These are phyloP conservation scores for Neogobius melanostomus DNA, from an alignment of 2,113 vertebrate species.

Conservation along the genomic window DNA sequence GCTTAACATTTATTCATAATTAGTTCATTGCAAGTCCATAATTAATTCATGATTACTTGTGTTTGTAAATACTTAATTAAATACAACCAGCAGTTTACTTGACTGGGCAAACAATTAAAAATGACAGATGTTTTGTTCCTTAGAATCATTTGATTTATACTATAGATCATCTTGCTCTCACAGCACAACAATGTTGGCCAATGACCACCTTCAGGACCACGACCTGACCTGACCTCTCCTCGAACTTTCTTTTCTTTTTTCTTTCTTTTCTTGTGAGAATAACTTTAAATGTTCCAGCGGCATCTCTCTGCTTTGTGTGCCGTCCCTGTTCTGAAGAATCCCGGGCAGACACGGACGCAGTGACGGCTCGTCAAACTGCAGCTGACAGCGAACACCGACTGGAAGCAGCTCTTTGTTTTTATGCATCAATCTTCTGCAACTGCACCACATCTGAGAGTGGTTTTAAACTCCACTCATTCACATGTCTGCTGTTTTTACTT, in stretches of 20 bases:
- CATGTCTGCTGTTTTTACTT: conserved; percentile 6
- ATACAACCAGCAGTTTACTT: too few species aligned
- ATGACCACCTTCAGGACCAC: neutral
- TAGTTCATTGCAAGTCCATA: too few species aligned
- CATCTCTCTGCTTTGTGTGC: conserved; percentile 21
- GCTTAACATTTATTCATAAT: too few species aligned
- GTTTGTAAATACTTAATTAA: too few species aligned
- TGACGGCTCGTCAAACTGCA: conserved; percentile 57
- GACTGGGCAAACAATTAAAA: too few species aligned
- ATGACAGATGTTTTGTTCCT: too few species aligned
- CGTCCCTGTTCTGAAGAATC: conserved; percentile 25
- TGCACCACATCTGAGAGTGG: conserved; percentile 25
- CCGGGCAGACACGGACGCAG: conserved; percentile 32
- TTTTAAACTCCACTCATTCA: conserved; percentile 5
- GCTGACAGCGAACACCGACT: conserved; percentile 53
- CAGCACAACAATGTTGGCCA: too few species aligned
- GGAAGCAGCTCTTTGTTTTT: conserved; percentile 37
- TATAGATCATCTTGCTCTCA: too few species aligned
- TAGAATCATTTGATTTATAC: too few species aligned
- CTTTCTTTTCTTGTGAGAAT: neutral
- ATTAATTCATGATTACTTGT: too few species aligned
- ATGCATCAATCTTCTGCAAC: conserved; percentile 31
- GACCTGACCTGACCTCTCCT: neutral
- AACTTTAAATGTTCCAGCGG: conserved; percentile 6
- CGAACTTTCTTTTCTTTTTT: neutral